Base-by-base conservation (phyloP, 2,888 invertebrate genomes). In the Kuschelorhynchus macadamiae region DNA sequence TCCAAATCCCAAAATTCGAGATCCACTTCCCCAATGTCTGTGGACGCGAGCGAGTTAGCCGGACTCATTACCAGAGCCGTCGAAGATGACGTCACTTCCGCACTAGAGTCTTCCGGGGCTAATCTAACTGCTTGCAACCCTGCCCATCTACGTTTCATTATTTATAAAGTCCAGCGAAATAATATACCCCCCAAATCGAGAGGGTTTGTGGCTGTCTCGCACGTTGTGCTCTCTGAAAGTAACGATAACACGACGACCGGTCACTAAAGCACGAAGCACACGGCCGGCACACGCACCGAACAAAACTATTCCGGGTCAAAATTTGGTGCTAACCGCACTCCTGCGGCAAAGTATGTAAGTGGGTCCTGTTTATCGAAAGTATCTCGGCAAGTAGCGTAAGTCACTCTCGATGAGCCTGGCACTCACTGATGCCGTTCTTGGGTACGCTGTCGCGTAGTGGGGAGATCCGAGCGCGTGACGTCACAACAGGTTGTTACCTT, bases 1-100 rank as follows among this genome's bases (percentile, higher is more conserved):
- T 89, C 89, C 79, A 89, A 81, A 78, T 93, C 92, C 94, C 94
- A 95, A 75, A 94, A 87, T 80, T 94, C 94, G 73, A 93, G 87
- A 78, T 93, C 92, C 70, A 92, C 92, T 74, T 87, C 87, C 70
- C 89, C 90, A 82, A 92, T 92, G 76, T 92, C 92, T 16, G 92
- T 90, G 74, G 92, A 92, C 73, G 89, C 89, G 73, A 92, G 86
- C 50, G 92, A 91, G 71, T 91, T 90, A 72, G 90, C 90, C 50
- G 92, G 91, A 76, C 90, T 88, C 83, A 92, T 86, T 71, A 91
- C 90, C 50, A 92, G 85, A 17, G 85, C 84, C 70, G 91, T 87
- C 46, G 92, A 92, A 53, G 93, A 93, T 32, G 91, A 91, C 55
- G 92, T 90, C 83, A 92, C 92, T 82, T 92, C 91, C 71, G 91